Evolutionary conservation across 2,797 vertebrate genomes (phyloP).

Genomic region (Ambastaia sidthimunki): DNA sequence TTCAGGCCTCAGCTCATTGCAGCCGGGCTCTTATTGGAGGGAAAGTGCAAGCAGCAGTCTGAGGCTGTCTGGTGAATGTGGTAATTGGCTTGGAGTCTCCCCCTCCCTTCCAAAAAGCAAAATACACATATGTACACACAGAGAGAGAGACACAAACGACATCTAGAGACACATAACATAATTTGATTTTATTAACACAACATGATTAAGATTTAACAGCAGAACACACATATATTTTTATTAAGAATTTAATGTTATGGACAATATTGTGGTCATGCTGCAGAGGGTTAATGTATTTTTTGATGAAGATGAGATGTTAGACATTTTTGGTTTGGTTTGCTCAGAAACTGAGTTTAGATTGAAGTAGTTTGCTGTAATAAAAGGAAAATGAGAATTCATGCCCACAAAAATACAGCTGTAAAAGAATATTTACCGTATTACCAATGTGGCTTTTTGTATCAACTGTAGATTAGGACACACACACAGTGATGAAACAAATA

Average conservation of each 20-base stretch:
- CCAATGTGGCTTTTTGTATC: background rate
- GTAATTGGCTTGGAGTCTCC: constrained; percentile 83
- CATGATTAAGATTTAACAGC: constrained; percentile 50
- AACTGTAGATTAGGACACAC: no score
- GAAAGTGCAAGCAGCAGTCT: constrained; percentile 77
- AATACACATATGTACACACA: constrained; percentile 26
- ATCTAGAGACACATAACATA: constrained; percentile 38
- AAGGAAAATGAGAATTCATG: constrained; percentile 22
- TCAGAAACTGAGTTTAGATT: background rate
- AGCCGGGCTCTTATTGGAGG: constrained; percentile 80
- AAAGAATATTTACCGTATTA: background rate
- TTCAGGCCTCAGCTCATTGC: constrained; percentile 76
- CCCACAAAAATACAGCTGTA: background rate
- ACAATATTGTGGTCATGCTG: background rate
- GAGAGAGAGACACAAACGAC: constrained; percentile 56
- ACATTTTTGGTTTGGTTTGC: constrained; percentile 2
- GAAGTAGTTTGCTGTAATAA: constrained; percentile 10
- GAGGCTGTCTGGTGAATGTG: constrained; percentile 83
- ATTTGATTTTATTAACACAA: constrained; percentile 1
- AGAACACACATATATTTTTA: constrained; percentile 34
- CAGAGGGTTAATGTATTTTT: constrained; percentile 3
- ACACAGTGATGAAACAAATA: background rate
- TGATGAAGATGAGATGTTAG: background rate
- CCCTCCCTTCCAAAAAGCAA: constrained; percentile 40
- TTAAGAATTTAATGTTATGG: background rate